phyloP scores from a whole-genome alignment of 2,888 invertebrate species.

The Corythucha ciliata region DNA sequence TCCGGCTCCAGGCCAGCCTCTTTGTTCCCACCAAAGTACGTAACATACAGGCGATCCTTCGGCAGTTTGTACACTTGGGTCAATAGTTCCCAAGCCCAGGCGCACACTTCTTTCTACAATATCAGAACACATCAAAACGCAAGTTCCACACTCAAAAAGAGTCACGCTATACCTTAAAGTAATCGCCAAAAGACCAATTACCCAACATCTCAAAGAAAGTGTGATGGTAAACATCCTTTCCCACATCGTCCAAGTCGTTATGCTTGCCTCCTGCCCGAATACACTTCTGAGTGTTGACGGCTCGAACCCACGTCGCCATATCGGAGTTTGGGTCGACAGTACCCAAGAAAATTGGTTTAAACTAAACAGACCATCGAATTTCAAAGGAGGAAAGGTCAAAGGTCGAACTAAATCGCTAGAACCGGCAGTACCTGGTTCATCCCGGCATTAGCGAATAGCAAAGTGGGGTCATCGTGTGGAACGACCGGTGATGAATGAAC shows the following conservation, averaged over 20 bases:
- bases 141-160: not conserved
- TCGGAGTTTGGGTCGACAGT: conserved; percentile 93
- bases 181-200: conserved; percentile 99
- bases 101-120: conserved; percentile 77
- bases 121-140: too few species aligned
- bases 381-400: not conserved
- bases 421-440: conserved; percentile 97
- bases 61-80: conserved; percentile 71
- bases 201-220: conserved; percentile 99
- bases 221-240: conserved; percentile 99
- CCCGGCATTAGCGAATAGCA: conserved; percentile 96
- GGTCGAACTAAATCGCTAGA: not conserved
- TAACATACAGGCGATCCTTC: conserved; percentile 85
- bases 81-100: conserved; percentile 96
- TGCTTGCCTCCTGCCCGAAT: conserved; percentile 99
- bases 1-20: conserved; percentile 78
- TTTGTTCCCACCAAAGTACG: conserved; percentile 93
- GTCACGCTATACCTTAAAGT: conserved; percentile 69
- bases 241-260: conserved; percentile 98
- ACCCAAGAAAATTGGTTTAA: conserved; percentile 96
- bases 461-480: conserved; percentile 93
- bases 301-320: conserved; percentile 79
- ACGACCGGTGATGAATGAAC: conserved; percentile 96
- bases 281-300: conserved; percentile 95
- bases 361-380: conserved; percentile 42